Conservation (phyloP, 92 coral and sea anemone genomes). For the Isaurus tuberculatus region DNA sequence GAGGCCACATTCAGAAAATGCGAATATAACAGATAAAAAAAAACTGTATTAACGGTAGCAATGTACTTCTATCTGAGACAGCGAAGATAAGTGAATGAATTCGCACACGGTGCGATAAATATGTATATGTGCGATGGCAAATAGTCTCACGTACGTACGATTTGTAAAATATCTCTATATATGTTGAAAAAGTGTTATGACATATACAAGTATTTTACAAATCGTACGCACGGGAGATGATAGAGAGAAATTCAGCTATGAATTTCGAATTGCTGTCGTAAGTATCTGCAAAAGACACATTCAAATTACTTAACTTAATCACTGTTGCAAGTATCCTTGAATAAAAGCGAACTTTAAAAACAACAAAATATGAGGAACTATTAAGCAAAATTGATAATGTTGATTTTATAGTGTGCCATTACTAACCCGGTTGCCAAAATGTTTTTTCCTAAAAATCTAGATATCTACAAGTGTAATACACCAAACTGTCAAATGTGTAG, state of each 20-base stretch:
- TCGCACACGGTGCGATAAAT: neutral
- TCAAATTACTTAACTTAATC: neutral
- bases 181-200: neutral
- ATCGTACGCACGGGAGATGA: neutral
- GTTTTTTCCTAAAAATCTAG: conserved; percentile 54
- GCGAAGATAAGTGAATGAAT: neutral
- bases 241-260: neutral
- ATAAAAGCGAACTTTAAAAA: too few species aligned
- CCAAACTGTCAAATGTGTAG: conserved; percentile 56
- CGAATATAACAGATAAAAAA: too few species aligned
- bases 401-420: too few species aligned
- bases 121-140: neutral
- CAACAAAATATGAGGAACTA: too few species aligned
- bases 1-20: neutral
- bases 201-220: neutral
- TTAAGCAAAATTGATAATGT: too few species aligned
- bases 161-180: neutral
- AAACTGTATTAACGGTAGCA: conserved; percentile 1
- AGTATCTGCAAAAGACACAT: neutral
- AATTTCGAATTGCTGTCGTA: neutral
- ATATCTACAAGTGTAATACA: too few species aligned
- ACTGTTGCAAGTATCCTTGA: neutral
- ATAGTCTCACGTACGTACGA: neutral
- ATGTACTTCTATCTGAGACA: neutral
- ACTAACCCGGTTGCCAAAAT: conserved; percentile 48